These are phyloP conservation scores for Drosophila multiciliata DNA, from an alignment of 2,888 invertebrate genomes.

Conservation along the genomic window DNA sequence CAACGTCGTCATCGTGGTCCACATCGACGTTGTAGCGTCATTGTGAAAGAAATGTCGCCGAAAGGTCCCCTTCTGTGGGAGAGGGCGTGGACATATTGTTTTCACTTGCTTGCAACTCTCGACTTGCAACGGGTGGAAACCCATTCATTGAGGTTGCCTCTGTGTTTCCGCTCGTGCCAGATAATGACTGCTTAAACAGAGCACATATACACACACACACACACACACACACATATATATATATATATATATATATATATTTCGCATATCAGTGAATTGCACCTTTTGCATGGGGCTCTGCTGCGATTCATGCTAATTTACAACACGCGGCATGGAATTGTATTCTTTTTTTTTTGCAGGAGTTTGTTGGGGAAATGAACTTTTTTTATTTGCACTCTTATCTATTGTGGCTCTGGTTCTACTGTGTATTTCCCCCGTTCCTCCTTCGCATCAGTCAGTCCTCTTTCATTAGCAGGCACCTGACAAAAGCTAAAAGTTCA, in stretches of 20 bases:
- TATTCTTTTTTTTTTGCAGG: conserved; percentile 8
- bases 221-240: conserved; percentile 10
- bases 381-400: conserved; percentile 61
- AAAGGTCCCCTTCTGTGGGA: not conserved
- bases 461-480: conserved; percentile 72
- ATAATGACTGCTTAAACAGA: conserved; percentile 76
- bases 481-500: conserved; percentile 77
- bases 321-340: conserved; percentile 42
- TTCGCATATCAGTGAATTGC: conserved; percentile 51
- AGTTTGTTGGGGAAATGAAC: conserved; percentile 31
- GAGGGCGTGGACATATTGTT: conserved; percentile 48
- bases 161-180: conserved; percentile 71
- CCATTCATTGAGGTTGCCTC: conserved; percentile 69
- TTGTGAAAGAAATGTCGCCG: conserved; percentile 42
- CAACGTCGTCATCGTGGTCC: conserved; percentile 63
- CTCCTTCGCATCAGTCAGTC: conserved; percentile 14
- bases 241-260: conserved; percentile 24
- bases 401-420: conserved; percentile 52
- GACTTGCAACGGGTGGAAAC: conserved; percentile 33
- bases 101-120: conserved; percentile 38
- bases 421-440: conserved; percentile 2
- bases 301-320: conserved; percentile 70
- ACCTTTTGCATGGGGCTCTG: conserved; percentile 45
- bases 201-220: conserved; percentile 30
- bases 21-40: conserved; percentile 34